phyloP scores from a whole-genome alignment of 2,797 vertebrate genomes.

The Artibeus jamaicensis region DNA sequence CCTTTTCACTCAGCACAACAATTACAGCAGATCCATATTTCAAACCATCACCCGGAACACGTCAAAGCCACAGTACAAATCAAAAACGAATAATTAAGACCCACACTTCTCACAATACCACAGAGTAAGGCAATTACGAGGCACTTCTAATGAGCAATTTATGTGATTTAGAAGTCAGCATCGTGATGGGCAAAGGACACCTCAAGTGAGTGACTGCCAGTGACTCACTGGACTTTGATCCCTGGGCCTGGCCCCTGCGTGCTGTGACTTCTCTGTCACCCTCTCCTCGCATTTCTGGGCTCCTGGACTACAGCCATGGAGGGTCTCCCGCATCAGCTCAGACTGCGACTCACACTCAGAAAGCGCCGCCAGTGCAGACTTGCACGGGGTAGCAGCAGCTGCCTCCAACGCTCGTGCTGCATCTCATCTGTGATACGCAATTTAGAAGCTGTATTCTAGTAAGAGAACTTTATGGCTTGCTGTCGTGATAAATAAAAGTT shows the following conservation, averaged over 20 bases:
- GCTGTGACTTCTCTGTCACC: not conserved
- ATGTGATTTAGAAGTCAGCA: conserved; percentile 71
- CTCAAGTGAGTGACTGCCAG: not conserved
- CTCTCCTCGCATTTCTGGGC: not conserved
- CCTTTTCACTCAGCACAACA: not conserved
- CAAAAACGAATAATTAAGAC: conserved; percentile 70
- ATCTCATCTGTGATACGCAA: conserved; percentile 73
- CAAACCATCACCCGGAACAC: not conserved
- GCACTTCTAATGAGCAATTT: conserved; percentile 72
- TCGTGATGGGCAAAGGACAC: not conserved
- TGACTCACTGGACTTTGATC: not conserved
- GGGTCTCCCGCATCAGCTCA: not conserved
- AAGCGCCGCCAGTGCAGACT: not conserved
- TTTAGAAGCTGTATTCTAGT: conserved; percentile 77
- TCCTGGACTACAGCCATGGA: accelerated
- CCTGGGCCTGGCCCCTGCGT: not conserved
- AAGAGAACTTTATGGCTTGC: conserved; percentile 79
- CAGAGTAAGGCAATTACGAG: conserved; percentile 65
- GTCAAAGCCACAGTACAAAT: conserved; percentile 12
- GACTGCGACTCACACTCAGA: not conserved
- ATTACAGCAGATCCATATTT: not conserved
- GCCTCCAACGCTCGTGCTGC: conserved; percentile 16
- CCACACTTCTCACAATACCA: not conserved
- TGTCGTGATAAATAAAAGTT: conserved; percentile 82
- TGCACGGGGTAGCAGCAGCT: conserved; percentile 36